These are phyloP conservation scores for Simalia tracyae DNA, from an alignment of 2,797 vertebrate genomes.

Conservation along the genomic window DNA sequence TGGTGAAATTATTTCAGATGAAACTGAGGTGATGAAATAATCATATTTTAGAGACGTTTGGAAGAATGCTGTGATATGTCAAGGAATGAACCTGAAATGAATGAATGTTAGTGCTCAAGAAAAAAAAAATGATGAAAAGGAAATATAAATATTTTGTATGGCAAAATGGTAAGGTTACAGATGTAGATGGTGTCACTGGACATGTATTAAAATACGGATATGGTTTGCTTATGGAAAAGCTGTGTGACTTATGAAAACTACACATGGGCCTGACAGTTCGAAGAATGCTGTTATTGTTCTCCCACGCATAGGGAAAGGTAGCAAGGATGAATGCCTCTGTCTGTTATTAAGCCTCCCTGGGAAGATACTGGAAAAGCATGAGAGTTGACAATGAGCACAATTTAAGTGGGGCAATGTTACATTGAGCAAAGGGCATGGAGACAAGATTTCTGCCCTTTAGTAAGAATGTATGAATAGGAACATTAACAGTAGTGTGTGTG, in stretches of 20 bases:
- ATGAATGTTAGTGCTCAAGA: neutral
- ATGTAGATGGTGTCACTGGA: neutral
- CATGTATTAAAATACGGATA: neutral
- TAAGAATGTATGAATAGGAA: neutral
- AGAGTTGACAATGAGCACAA: neutral
- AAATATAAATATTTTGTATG: neutral
- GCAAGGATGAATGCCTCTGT: neutral
- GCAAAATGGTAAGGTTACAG: neutral
- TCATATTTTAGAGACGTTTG: neutral
- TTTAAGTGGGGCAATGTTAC: neutral
- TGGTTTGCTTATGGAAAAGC: neutral
- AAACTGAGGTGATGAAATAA: neutral
- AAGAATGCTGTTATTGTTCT: neutral
- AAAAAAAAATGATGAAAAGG: neutral
- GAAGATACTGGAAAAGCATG: neutral
- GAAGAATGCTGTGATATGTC: neutral
- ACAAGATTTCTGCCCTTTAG: neutral
- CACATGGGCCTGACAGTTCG: neutral
- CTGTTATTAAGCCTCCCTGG: neutral
- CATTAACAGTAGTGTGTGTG: neutral
- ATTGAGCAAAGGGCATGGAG: neutral
- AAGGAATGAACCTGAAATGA: neutral
- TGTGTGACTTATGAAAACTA: neutral
- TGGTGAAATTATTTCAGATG: neutral
- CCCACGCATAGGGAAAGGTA: neutral